Evolutionary conservation across 2,113 vertebrate genomes (phyloP), one percentile per base, ranked within the genome.

Genomic region (Emydura subglobosa): DNA sequence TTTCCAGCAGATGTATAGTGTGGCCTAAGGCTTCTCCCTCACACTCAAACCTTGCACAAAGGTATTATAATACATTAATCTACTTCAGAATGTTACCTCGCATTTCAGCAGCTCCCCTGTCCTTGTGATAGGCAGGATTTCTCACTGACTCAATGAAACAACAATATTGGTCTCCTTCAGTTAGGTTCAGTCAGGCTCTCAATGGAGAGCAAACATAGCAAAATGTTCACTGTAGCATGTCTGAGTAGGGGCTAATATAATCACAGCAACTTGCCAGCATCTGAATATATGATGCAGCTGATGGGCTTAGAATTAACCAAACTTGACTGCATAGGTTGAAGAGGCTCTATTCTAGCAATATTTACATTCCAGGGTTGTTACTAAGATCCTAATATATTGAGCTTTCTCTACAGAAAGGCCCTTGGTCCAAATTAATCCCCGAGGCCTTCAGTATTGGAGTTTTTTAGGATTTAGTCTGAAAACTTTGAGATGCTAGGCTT

Each of bases 341-440:
- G 49, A 1, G 49, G 12, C 3, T 88, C 59, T 0, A 21, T 3
- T 82, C 10, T 83, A 27, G 11, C 5, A 83, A 47, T 83, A 27
- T 17, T 79, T 82, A 87, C 91, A 82, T 10, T 3, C 0, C 42
- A 65, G 54, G 1, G 2, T 85, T 65, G 44, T 5, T 53, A 57
- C 7, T 47, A 4, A 85, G 86, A 59, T 80, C 17, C 25, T 4
- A 0, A 9, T 11, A 51, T 25, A 55, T 5, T 2, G 22, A 86
- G 1, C 1, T 78, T 84, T 54, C 12, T 29, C 7, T 89, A 44
- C 5, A 6, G 53, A 79, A 16, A 42, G 31, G 2, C 39, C 44
- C 2, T 11, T 25, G 0, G 49, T 0, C 3, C 78, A 59, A 31
- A 10, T 85, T 89, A 19, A 0, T 0, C 2, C 0, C 47, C 91